These are phyloP conservation scores for Eunapius fragilis DNA, from an alignment of 37 sponge, comb jelly and placozoan genomes.

Conservation along the genomic window DNA sequence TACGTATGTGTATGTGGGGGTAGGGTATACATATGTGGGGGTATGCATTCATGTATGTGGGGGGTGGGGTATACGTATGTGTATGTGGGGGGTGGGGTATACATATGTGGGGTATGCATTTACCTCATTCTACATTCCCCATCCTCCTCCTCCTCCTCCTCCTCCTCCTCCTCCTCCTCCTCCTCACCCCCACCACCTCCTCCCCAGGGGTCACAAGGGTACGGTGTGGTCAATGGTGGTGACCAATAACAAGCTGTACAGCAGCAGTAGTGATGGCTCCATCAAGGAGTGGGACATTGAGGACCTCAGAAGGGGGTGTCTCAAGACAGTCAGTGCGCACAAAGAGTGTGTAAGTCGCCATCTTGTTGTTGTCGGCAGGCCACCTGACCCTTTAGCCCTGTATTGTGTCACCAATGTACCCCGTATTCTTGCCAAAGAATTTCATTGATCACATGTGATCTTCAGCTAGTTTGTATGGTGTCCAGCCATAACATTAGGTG, in stretches of 20 bases:
- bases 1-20: not conserved
- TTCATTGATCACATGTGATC: too few relatives aligned
- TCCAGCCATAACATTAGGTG: too few relatives aligned
- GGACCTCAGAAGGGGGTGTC: slow-evolving; percentile 82
- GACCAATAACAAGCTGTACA: slow-evolving; percentile 58
- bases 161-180: not conserved
- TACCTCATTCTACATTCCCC: not conserved
- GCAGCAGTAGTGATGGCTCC: slow-evolving; percentile 85
- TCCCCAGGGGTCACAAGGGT: slow-evolving; percentile 78
- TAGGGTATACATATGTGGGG: not conserved
- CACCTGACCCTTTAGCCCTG: too few relatives aligned
- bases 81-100: too few relatives aligned
- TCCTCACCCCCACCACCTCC: not conserved
- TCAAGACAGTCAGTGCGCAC: slow-evolving; percentile 81
- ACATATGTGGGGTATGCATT: too few relatives aligned
- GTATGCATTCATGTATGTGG: not conserved
- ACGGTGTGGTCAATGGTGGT: slow-evolving; percentile 80
- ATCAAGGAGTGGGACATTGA: slow-evolving; percentile 86
- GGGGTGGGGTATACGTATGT: too few relatives aligned
- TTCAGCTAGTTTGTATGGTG: too few relatives aligned
- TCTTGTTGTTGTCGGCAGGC: too few relatives aligned
- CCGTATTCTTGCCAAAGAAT: too few relatives aligned
- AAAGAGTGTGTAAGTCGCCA: slow-evolving; percentile 70
- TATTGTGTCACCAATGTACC: too few relatives aligned
- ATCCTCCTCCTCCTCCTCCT: not conserved